These are phyloP conservation scores for Pelusios castaneus DNA, from an alignment of 2,113 vertebrate genomes.

Conservation along the genomic window DNA sequence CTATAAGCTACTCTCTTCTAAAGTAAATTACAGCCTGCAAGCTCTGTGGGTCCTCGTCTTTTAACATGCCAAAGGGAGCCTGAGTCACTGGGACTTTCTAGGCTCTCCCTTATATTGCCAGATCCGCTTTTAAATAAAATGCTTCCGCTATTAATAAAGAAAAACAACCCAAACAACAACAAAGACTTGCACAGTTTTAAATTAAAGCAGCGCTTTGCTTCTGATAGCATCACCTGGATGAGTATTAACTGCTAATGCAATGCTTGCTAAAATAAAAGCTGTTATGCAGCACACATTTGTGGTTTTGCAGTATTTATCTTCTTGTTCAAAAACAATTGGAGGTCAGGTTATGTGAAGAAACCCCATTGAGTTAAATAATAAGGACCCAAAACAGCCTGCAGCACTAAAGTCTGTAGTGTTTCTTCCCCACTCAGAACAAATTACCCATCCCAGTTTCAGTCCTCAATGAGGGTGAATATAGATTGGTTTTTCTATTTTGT, in stretches of 20 bases:
- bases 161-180: background rate
- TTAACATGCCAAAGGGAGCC: slow-evolving; percentile 48
- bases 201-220: background rate
- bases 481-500: slow-evolving; percentile 57
- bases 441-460: slow-evolving; percentile 44
- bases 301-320: slow-evolving; percentile 10
- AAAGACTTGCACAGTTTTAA: background rate
- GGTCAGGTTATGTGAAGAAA: slow-evolving; percentile 42
- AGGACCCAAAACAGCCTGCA: slow-evolving; percentile 38
- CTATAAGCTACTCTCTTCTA: slow-evolving; percentile 48
- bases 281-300: background rate
- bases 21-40: slow-evolving; percentile 59
- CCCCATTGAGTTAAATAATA: slow-evolving; percentile 47
- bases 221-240: background rate
- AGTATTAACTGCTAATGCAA: background rate
- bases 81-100: background rate
- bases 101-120: background rate
- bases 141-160: background rate
- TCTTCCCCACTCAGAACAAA: slow-evolving; percentile 57
- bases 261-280: slow-evolving; percentile 1
- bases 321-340: slow-evolving; percentile 51
- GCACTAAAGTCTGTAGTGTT: background rate
- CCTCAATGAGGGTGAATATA: slow-evolving; percentile 47
- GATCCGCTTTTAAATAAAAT: background rate
- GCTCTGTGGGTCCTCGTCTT: slow-evolving; percentile 44